Percentiles rank a stretch among this genome's conserved stretches.
Conservation (phyloP, 2,797 vertebrate genomes). For the Microctenopoma stevenorrisi region DNA sequence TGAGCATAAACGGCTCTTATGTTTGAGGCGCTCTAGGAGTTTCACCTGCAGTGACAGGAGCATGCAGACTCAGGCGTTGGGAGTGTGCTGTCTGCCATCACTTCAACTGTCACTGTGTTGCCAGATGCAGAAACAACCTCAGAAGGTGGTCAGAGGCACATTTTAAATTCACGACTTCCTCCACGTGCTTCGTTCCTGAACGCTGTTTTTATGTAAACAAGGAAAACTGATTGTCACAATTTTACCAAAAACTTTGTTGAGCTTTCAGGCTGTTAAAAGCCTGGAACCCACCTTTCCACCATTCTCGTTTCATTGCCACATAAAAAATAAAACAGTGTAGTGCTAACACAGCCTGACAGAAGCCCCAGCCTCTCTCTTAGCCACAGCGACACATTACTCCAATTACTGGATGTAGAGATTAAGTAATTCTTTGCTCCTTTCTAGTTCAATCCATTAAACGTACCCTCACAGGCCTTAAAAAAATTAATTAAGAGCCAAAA, state of each 20-base stretch:
- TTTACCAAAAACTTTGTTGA: not conserved
- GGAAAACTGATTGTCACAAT: not conserved
- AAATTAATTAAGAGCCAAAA: not conserved
- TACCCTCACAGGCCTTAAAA: not conserved
- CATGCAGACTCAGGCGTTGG: constrained; percentile 35
- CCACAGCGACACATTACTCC: not conserved
- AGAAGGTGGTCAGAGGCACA: not conserved
- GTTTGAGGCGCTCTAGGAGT: constrained; percentile 20
- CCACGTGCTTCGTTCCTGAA: not conserved
- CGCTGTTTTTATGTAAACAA: not conserved
- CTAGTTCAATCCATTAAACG: not conserved
- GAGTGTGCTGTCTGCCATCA: constrained; percentile 14
- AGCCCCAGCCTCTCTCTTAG: not conserved
- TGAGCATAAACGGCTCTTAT: constrained; percentile 28
- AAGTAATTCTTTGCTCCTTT: not conserved
- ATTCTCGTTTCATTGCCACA: not conserved
- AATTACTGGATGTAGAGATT: not conserved
- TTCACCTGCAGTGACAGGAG: constrained; percentile 34
- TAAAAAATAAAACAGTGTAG: not conserved
- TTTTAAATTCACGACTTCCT: not conserved
- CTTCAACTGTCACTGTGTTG: not conserved
- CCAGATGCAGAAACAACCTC: not conserved
- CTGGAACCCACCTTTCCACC: not conserved
- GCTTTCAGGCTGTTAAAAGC: not conserved
- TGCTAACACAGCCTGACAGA: not conserved